Base-by-base conservation (phyloP, 1,140 invertebrate species). In the Pseudoatta argentina region DNA sequence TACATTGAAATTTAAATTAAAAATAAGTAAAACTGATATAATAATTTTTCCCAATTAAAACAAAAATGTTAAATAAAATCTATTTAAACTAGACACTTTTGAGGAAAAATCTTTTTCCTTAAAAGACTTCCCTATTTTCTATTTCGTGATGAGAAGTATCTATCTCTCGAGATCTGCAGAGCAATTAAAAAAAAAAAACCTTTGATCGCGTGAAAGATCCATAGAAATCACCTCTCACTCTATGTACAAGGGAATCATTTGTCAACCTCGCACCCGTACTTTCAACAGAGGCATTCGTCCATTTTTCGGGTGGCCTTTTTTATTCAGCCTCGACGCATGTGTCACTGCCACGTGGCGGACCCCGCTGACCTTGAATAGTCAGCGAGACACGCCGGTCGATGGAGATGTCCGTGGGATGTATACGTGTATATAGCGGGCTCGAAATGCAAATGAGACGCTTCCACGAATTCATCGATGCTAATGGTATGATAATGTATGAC, bases 391-490 rank as follows among this genome's bases (percentile, higher is more conserved):
- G 57, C 48, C 18, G 85, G 61, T 63, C 78, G 87, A 91, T 91
- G 88, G 86, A 91, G 89, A 91, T 86, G 88, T 89, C 77, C 66
- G 69, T 85, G 57, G 85, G 78, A 83, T 51, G 79, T 83, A 73
- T 59, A 55, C 72, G 88, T 53, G 83, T 66, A 57, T 85, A 69
- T 88, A 71, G 57, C 81, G 76, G 61, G 66, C 67, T 73, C 77
- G 87, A 88, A 88, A 91, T 91, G 89, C 78, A 91, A 91, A 91
- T 91, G 53, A 83, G 57, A 51, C 18, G 34, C 55, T 91, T 91
- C 89, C 83, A 91, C 89, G 89, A 91, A 91, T 88, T 90, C 89
- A 78, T 86, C 82, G 89, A 88, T 90, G 89, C 89, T 91, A 91
- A 91, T 91, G 71, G 79, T 90, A 91, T 91, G 89, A 90, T 91